phyloP scores from a whole-genome alignment of 2,113 vertebrate species.

The Microcebus jonahi region DNA sequence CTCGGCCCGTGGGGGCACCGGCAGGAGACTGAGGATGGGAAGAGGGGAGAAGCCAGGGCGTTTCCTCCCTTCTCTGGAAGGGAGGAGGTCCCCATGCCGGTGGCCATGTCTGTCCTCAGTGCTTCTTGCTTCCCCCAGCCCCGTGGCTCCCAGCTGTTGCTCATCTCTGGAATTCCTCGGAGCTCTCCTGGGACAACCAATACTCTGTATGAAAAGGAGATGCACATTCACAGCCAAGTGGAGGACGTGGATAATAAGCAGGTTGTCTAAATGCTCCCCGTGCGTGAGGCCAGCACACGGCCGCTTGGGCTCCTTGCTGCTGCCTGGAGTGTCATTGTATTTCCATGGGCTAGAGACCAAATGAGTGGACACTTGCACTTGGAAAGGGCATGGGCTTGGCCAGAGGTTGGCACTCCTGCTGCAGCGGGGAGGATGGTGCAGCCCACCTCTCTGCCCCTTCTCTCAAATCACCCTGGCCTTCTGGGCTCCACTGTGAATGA shows the following conservation, averaged over 20 bases:
- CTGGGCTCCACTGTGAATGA: neutral
- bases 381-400: neutral
- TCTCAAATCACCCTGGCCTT: neutral
- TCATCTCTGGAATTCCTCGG: neutral
- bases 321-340: neutral
- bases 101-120: too few relatives aligned
- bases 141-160: neutral
- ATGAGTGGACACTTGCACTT: neutral
- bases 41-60: neutral
- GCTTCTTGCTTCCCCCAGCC: neutral
- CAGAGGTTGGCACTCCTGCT: neutral
- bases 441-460: neutral
- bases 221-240: neutral
- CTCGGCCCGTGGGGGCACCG: neutral
- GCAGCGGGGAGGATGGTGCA: neutral
- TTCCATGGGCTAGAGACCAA: neutral
- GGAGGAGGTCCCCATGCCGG: rapidly evolving
- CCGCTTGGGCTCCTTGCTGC: neutral
- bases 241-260: neutral
- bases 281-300: neutral
- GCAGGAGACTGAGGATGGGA: neutral
- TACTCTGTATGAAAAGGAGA: slow-evolving; percentile 1
- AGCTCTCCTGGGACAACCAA: neutral
- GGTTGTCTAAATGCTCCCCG: slow-evolving; percentile 5
- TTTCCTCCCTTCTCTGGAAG: neutral